Base-by-base conservation (phyloP, 2,113 vertebrate genomes). In the Lates calcarifer region DNA sequence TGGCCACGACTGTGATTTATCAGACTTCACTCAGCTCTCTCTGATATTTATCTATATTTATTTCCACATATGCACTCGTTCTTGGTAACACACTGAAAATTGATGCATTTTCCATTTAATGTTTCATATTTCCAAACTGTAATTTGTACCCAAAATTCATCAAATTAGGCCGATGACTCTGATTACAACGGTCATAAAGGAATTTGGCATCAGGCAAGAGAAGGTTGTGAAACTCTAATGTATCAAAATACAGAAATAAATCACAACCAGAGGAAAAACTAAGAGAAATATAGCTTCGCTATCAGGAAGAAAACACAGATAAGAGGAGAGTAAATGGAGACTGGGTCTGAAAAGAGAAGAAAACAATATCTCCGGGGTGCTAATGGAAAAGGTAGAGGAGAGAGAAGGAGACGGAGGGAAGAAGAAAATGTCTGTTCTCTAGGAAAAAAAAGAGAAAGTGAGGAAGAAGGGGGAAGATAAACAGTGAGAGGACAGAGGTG, bases 361-460 rank as follows among this genome's bases (percentile, higher is more conserved):
- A 56, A 29, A 57, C 12, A 24, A 10, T 11, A 24, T 29, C 37
- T 24, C 1, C 6, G 26, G 28, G 2, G 43, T 35, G 35, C 10
- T 56, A n/a, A 67, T 76, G 39, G 47, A 17, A 43, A 57, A 45
- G 4, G 31, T 39, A 51, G 37, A 20, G 6, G 26, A 17, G 26
- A 22, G 31, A 64, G 17, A 43, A 29, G 14, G 49, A 39, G 15
- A 28, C 58, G 53, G 31, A 26, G 37, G 33, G 57, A 26, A 20
- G 72, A 41, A 49, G 31, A 60, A 82, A 41, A 33, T 22, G 70
- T 80, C 24, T 83, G 43, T 56, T 37, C 56, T 45, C 6, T 29
- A 31, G 73, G 65, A 90, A 29, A 58, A 90, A 29, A 58, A 57
- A 81, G 77, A 82, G 62, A 68, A 86, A 73, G 71, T 56, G 76